Evolutionary conservation across 2,888 invertebrate species (phyloP).

Genomic region (Quadroppia sp.): DNA sequence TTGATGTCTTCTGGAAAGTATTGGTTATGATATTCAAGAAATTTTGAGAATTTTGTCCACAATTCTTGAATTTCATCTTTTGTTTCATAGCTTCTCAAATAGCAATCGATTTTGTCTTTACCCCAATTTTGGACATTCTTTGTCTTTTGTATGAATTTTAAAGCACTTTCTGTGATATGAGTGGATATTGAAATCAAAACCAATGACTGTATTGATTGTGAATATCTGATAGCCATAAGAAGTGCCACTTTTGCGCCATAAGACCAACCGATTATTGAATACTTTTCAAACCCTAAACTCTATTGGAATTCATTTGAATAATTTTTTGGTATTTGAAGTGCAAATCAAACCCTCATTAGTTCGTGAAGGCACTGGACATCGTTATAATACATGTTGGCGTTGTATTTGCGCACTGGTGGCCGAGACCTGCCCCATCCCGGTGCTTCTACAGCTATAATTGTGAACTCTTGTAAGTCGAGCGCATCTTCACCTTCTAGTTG

Average conservation of each 20-base stretch:
- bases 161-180: not conserved
- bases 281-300: not conserved
- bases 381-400: not conserved
- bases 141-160: not conserved
- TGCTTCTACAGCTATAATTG: constrained; percentile 26
- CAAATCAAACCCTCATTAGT: constrained; percentile 31
- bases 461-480: constrained; percentile 28
- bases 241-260: constrained; percentile 53
- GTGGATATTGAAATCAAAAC: not conserved
- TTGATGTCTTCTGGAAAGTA: not conserved
- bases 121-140: not conserved
- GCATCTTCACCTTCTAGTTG: not conserved
- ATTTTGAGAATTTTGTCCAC: not conserved
- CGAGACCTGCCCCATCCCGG: constrained; percentile 36
- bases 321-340: not conserved
- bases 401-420: constrained; percentile 16
- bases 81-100: not conserved
- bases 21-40: not conserved
- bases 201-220: constrained; percentile 50
- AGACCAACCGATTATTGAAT: constrained; percentile 51
- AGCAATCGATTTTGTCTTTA: not conserved
- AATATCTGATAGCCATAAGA: constrained; percentile 51
- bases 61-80: not conserved
- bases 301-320: not conserved
- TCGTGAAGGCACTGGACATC: constrained; percentile 28